Base-by-base conservation (phyloP, 2,113 vertebrate genomes). In the Paraplagusia blochii region DNA sequence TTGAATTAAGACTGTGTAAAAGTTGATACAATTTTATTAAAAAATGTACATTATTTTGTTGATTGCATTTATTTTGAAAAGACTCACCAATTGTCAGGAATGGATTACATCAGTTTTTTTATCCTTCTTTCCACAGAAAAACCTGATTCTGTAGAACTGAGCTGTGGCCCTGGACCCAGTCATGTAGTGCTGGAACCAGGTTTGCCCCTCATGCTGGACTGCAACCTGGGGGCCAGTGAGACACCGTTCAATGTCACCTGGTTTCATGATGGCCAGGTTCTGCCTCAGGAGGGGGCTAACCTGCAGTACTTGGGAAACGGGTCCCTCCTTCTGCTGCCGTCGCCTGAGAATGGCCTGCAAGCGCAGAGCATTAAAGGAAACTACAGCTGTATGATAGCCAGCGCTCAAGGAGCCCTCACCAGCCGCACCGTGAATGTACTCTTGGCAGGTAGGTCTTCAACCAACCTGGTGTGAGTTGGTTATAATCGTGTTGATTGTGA, bases 311-410 rank as follows among this genome's bases (percentile, higher is more conserved):
- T 98, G 36, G 87, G 88, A 3, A 95, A 95, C 11, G 93, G 95
- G 53, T 95, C 95, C 0, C 90, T 98, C 69, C 72, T 92, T 69
- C 81, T 97, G 13, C 68, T 74, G 49, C 85, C 89, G 2, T 72
- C 53, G 14, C 62, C 49, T 2, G 44, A 66, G 5, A 84, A 83
- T 7, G 79, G 89, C 6, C 86, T 52, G 44, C 64, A 76, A 45
- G 72, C 74, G 0, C 76, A 64, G 44, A 77, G 13, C 1, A 65
- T 91, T 45, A 94, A 94, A 73, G 95, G 95, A 17, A 92, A 86
- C 65, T 98, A 96, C 79, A 93, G 93, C 87, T 99, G 97, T 0
- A 66, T 93, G 70, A 91, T 88, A 18, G 88, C 87, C 16, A 87
- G 92, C 50, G 85, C 93, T 2, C 84, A 92, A 0, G 96, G 97